Conservation (phyloP, 2,888 invertebrate genomes). For the Nemapogon koenigi region DNA sequence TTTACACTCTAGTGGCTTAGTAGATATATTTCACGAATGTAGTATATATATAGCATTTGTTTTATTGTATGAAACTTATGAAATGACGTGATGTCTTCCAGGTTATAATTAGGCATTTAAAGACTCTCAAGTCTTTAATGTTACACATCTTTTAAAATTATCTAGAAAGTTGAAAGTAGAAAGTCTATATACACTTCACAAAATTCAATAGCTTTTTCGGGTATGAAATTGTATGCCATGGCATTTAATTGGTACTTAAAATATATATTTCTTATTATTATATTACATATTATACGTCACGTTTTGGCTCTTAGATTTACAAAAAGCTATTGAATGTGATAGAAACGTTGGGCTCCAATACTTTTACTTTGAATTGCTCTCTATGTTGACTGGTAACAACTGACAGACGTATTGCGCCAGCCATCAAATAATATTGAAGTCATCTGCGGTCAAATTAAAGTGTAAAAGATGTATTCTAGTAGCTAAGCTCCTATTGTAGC, state of each 20-base stretch:
- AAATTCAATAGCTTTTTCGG: too few relatives aligned
- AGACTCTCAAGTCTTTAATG: too few relatives aligned
- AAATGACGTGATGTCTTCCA: slow-evolving; percentile 8
- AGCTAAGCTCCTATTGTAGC: too few relatives aligned
- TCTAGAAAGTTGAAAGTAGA: too few relatives aligned
- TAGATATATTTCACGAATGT: too few relatives aligned
- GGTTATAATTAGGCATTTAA: slow-evolving; percentile 5
- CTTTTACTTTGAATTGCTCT: slow-evolving; percentile 4
- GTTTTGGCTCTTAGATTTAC: neutral
- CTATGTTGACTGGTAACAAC: slow-evolving; percentile 3
- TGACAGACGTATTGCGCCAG: neutral
- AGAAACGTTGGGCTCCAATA: slow-evolving; percentile 1
- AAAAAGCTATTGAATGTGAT: neutral
- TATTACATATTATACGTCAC: neutral
- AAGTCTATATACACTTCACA: too few relatives aligned
- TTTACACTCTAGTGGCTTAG: too few relatives aligned
- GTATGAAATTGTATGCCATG: slow-evolving; percentile 2
- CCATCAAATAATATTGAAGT: too few relatives aligned
- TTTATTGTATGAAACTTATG: slow-evolving; percentile 6
- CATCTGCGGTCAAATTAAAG: too few relatives aligned
- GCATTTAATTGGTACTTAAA: neutral
- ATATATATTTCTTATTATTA: neutral
- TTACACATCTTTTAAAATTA: too few relatives aligned
- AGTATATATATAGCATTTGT: too few relatives aligned
- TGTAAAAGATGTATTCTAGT: too few relatives aligned